Evolutionary conservation across 92 coral and sea anemone genomes (phyloP), one percentile per base, ranked within the genome.

Genomic region (Palythoa grandiflora): DNA sequence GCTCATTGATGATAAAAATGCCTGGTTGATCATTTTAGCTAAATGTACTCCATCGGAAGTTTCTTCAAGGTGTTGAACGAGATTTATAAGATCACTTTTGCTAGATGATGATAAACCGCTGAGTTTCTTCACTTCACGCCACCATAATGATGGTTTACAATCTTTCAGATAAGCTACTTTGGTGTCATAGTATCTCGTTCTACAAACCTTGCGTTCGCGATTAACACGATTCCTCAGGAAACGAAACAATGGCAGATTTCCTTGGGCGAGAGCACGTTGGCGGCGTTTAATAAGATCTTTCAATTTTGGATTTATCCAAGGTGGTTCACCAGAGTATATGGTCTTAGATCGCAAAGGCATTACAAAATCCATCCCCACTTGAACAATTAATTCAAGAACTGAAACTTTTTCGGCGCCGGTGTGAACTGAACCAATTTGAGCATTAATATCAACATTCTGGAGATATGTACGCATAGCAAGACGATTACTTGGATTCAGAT

Each of bases 51-150:
- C 61, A 47, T 65, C 87, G 73, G 87, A 40, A 51, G 76, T 65
- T 83, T 73, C 75, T 36, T 63, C 76, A 35, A 83, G 57, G 75
- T 83, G 87, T 83, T 83, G 87, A 60, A 65, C 28, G 47, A 60
- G 75, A 28, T 65, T 61, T 39, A 35, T 21, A 37, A 63, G 76
- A 54, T 83, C 47, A 60, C 35, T 37, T 83, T 83, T 83, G 48
- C 75, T 83, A 20, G 75, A 60, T 83, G 84, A 59, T 83, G 87
- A 83, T 36, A 83, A 28, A 55, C 87, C 87, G 87, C 75, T 83
- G 87, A 83, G 87, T 83, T 83, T 83, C 48, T 44, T 44, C 48
- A 44, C 48, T 44, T 44, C 48, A 44, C 48, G 48, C 48, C 48
- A 44, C 48, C 48, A 44, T 44, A 44, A 44, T 44, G 48, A 44